These are phyloP conservation scores for Caracal caracal DNA, from an alignment of 2,113 vertebrate species.

Conservation along the genomic window DNA sequence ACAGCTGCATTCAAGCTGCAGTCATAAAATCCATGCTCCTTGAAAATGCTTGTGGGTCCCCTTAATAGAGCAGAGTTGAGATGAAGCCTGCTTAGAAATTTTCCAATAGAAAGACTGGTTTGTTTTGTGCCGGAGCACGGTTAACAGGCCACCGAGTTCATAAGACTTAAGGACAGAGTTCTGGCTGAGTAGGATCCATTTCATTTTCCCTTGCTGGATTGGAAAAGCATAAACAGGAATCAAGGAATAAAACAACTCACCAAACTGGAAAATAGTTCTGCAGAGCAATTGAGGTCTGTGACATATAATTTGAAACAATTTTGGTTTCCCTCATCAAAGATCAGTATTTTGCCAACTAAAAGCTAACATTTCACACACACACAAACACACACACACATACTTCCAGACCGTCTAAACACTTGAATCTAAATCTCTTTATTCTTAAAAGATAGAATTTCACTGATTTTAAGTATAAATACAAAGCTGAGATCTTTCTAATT, in stretches of 20 bases:
- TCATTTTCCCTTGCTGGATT: slow-evolving; percentile 46
- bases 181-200: slow-evolving; percentile 44
- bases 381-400: slow-evolving; percentile 14
- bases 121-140: slow-evolving; percentile 11
- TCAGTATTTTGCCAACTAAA: slow-evolving; percentile 64
- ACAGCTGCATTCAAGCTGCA: slow-evolving; percentile 91
- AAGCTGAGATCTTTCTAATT: slow-evolving; percentile 54
- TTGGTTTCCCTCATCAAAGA: slow-evolving; percentile 68
- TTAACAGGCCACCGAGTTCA: slow-evolving; percentile 62
- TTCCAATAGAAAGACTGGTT: slow-evolving; percentile 67
- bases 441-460: slow-evolving; percentile 53
- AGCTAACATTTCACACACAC: slow-evolving; percentile 36
- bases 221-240: slow-evolving; percentile 66
- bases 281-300: slow-evolving; percentile 24
- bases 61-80: slow-evolving; percentile 54
- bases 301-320: slow-evolving; percentile 70
- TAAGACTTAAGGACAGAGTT: slow-evolving; percentile 45
- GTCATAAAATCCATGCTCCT: slow-evolving; percentile 82
- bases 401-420: slow-evolving; percentile 30
- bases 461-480: slow-evolving; percentile 24
- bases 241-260: slow-evolving; percentile 44
- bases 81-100: slow-evolving; percentile 62
- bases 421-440: slow-evolving; percentile 64
- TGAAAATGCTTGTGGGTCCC: slow-evolving; percentile 72
- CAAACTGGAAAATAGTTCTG: slow-evolving; percentile 73